phyloP scores from a whole-genome alignment of 2,888 invertebrate genomes.

The Allacma fusca region DNA sequence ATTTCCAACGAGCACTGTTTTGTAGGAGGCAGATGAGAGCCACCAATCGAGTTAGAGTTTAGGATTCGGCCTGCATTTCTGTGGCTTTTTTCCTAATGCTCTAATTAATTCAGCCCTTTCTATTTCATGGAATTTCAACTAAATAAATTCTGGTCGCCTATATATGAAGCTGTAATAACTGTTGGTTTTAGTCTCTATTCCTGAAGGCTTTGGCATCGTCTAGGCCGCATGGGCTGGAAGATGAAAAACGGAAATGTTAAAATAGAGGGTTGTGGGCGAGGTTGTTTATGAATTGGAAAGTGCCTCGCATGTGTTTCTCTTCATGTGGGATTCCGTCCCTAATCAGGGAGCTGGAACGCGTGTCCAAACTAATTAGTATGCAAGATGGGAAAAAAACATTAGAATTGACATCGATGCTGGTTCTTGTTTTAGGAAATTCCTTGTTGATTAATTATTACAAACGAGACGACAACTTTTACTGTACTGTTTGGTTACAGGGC shows the following conservation, averaged over 20 bases:
- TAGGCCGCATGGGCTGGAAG: not conserved
- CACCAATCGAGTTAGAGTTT: no score
- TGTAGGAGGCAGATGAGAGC: no score
- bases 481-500: not conserved
- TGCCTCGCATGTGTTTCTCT: constrained; percentile 25
- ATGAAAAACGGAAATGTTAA: not conserved
- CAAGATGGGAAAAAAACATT: constrained; percentile 5
- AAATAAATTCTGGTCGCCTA: no score
- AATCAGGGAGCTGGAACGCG: constrained; percentile 13
- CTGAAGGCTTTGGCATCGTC: no score
- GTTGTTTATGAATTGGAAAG: constrained; percentile 2
- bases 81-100: no score
- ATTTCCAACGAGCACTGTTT: no score
- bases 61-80: no score
- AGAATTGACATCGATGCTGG: constrained; percentile 13
- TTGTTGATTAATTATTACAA: constrained; percentile 1
- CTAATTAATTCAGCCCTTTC: no score
- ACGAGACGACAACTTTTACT: not conserved
- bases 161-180: no score
- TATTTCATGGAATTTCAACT: no score
- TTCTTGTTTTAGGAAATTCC: constrained; percentile 1
- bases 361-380: constrained; percentile 27
- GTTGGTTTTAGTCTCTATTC: no score
- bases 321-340: not conserved
- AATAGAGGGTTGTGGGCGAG: not conserved